A percentile compares a stretch with the other conserved stretches of the same genome.
phyloP scores from a whole-genome alignment of 2,888 invertebrate genomes.

The Melieria picta region DNA sequence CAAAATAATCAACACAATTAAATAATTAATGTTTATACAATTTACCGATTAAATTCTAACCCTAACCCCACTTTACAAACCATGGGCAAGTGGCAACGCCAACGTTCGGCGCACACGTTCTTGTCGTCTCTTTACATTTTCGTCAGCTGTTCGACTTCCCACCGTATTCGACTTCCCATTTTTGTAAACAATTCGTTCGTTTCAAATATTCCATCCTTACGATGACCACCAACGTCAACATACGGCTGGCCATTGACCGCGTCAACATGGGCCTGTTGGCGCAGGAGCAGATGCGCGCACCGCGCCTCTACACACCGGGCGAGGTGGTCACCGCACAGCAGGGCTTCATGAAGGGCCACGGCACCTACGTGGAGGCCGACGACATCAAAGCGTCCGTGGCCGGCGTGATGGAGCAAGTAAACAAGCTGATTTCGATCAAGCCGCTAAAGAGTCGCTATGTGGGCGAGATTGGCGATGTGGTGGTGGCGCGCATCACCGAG shows the following conservation, averaged over 20 bases:
- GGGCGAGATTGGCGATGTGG: constrained; percentile 96
- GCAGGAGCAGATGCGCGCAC: constrained; percentile 69
- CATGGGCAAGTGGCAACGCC: too few relatives aligned
- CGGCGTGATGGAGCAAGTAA: constrained; percentile 92
- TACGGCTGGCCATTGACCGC: constrained; percentile 73
- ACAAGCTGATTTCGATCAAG: constrained; percentile 90
- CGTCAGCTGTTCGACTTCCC: too few relatives aligned
- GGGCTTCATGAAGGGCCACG: constrained; percentile 85
- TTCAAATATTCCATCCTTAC: background rate
- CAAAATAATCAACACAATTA: too few relatives aligned
- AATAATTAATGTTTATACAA: too few relatives aligned
- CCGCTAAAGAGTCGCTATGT: constrained; percentile 92
- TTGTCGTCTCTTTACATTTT: too few relatives aligned
- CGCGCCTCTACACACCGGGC: constrained; percentile 84
- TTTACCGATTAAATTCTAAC: too few relatives aligned
- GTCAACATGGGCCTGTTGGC: constrained; percentile 68
- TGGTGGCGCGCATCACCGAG: constrained; percentile 93
- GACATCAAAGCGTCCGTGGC: constrained; percentile 91
- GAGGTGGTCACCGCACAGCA: constrained; percentile 83
- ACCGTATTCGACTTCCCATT: too few relatives aligned
- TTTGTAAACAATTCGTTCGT: too few relatives aligned
- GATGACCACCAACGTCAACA: constrained; percentile 68
- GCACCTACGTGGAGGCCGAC: constrained; percentile 89
- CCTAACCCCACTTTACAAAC: too few relatives aligned
- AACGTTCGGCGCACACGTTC: too few relatives aligned